These are phyloP conservation scores for Hoplias malabaricus DNA, from an alignment of 2,113 vertebrate genomes.

Conservation along the genomic window DNA sequence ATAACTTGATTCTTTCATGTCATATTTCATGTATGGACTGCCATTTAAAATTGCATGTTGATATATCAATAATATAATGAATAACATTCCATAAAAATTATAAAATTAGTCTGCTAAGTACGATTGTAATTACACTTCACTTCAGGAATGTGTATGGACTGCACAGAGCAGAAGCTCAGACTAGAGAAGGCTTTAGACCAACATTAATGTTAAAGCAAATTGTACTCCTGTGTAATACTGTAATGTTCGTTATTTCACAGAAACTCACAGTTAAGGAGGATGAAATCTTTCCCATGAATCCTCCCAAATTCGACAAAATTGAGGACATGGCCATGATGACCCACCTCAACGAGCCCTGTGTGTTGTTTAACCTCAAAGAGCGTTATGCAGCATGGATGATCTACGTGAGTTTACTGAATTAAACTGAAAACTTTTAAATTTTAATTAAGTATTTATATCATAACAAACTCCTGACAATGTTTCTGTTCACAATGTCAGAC, in stretches of 20 bases:
- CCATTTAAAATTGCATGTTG: too few species aligned
- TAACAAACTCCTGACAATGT: too few species aligned
- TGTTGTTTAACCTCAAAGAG: slow-evolving; percentile 75
- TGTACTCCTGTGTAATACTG: background rate
- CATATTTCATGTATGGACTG: too few species aligned
- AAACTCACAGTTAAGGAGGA: slow-evolving; percentile 66
- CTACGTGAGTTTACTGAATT: slow-evolving; percentile 44
- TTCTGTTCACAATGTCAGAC: slow-evolving; percentile 66
- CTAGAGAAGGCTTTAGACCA: too few species aligned
- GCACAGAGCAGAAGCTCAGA: background rate
- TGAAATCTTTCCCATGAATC: slow-evolving; percentile 74
- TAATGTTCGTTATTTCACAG: slow-evolving; percentile 34
- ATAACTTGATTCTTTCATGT: too few species aligned
- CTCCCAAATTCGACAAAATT: slow-evolving; percentile 75
- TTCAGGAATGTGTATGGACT: background rate
- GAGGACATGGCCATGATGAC: slow-evolving; percentile 79
- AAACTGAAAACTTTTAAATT: too few species aligned
- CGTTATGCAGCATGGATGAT: slow-evolving; percentile 81
- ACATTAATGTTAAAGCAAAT: background rate
- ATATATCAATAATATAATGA: too few species aligned
- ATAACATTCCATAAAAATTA: too few species aligned
- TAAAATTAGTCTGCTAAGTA: too few species aligned
- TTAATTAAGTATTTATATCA: background rate
- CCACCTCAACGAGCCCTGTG: slow-evolving; percentile 68
- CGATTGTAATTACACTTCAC: too few species aligned